These are phyloP conservation scores for Arge pagana DNA, from an alignment of 2,888 invertebrate species.

Conservation along the genomic window DNA sequence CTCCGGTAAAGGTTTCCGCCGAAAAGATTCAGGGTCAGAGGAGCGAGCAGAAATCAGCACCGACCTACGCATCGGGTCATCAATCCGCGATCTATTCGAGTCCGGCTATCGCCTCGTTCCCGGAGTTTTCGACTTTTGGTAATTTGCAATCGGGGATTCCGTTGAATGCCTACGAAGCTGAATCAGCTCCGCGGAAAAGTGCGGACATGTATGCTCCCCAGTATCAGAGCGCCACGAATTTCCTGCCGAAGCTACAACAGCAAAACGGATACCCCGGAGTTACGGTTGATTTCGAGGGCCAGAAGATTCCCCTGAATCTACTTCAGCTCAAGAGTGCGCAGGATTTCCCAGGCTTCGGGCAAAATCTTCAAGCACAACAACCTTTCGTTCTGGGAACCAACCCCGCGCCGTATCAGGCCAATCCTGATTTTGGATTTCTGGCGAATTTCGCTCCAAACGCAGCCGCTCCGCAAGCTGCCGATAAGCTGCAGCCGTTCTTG, in stretches of 20 bases:
- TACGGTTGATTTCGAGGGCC: conserved; percentile 27
- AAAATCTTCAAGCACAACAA: conserved; percentile 38
- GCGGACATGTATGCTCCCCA: conserved; percentile 22
- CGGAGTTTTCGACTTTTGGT: background rate
- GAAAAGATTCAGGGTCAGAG: conserved; percentile 12
- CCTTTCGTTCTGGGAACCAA: conserved; percentile 36
- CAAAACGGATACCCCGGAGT: background rate
- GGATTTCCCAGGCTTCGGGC: conserved; percentile 32
- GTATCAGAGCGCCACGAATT: conserved; percentile 17
- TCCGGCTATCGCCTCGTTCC: background rate
- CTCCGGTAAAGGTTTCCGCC: conserved; percentile 2
- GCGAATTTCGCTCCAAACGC: conserved; percentile 17
- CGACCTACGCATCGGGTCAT: conserved; percentile 13
- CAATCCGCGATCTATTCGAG: conserved; percentile 2
- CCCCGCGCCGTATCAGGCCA: conserved; percentile 30
- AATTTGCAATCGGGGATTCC: conserved; percentile 3
- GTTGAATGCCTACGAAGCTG: conserved; percentile 25
- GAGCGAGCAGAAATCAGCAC: background rate
- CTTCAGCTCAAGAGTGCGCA: conserved; percentile 34
- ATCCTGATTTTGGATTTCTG: conserved; percentile 32
- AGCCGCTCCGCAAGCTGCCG: conserved; percentile 19
- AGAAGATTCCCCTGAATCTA: conserved; percentile 36
- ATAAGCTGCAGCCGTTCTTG: conserved; percentile 32
- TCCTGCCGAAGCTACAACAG: conserved; percentile 8
- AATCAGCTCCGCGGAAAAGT: conserved; percentile 1